Evolutionary conservation across 2,888 invertebrate species (phyloP), one percentile per base, ranked within the genome.

Genomic region (Melanostoma mellinum): DNA sequence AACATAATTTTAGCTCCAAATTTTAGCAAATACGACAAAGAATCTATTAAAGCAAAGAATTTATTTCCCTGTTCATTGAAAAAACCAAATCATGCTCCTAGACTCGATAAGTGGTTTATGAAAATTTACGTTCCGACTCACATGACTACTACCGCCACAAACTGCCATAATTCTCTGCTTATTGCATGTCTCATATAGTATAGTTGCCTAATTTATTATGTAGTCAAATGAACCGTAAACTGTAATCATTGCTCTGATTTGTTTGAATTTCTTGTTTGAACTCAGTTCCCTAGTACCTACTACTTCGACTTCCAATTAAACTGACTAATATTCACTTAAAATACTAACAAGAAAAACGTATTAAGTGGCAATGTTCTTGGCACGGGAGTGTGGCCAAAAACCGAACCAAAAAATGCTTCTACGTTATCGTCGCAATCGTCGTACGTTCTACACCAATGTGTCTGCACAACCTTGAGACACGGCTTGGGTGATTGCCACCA

Each of bases 381-480:
- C 9, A 38, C 52, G 9, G 38, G 52, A 72, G 52, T 67, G 46
- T 44, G 40, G 33, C 60, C 58, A 20, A 20, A 20, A 20, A 55
- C 40, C 38, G 20, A 2, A 9, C 56, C 38, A 36, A 30, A 30
- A 63, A 69, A 44, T 58, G 69, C 50, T 61, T 63, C 8, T 38
- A 61, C 56, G 52, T 50, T 65, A 74, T 74, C 74, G 52, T 46
- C 52, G 33, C 36, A 35, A 63, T 44, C 38, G 48, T 36, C 44
- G 8, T 35, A 63, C 63, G 38, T 50, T 50, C 63, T 50, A 46
- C 44, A 42, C 6, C 48, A 48, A 48, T 68, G 40, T 67, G 60
- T 77, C 72, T 67, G 77, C 55, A 67, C 65, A 81, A 77, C 81
- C 81, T 81, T 81, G 81, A 61, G 72, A 72, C 58, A 67, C 38